A percentile compares a stretch with the other conserved stretches of the same genome.
phyloP scores from a whole-genome alignment of 2,113 vertebrate genomes.

The Leptobrachium leishanense region DNA sequence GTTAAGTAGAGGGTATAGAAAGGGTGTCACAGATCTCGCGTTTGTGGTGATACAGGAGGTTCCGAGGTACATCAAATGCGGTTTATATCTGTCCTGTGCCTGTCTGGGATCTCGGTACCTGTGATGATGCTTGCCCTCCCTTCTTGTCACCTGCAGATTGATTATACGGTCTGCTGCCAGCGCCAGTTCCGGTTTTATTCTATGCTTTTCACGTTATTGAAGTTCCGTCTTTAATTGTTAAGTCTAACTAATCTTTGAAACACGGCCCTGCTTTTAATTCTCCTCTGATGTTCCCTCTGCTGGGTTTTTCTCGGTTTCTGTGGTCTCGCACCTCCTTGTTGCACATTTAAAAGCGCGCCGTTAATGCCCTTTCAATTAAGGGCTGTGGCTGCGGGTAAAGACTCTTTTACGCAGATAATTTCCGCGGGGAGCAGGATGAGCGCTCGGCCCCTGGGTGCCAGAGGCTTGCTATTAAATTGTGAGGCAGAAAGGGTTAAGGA shows the following conservation, averaged over 20 bases:
- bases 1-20: too few relatives aligned
- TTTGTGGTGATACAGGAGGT: too few relatives aligned
- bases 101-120: neutral
- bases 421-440: neutral
- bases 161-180: conserved; percentile 21
- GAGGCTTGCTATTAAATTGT: neutral
- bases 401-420: conserved; percentile 11
- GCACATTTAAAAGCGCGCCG: conserved; percentile 15
- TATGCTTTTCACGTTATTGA: conserved; percentile 12
- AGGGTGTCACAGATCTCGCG: too few relatives aligned
- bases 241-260: conserved; percentile 27
- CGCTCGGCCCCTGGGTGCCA: neutral
- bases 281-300: conserved; percentile 31
- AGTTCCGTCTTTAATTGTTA: conserved; percentile 40
- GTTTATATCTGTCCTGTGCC: neutral
- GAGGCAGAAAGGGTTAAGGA: neutral
- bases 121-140: neutral
- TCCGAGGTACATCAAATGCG: too few relatives aligned
- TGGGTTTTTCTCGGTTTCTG: conserved; percentile 12
- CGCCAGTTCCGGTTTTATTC: neutral
- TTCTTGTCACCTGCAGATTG: conserved; percentile 26
- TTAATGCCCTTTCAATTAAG: conserved; percentile 29
- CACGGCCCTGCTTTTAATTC: conserved; percentile 9
- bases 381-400: conserved; percentile 10
- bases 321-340: conserved; percentile 24